These are phyloP conservation scores for Drosophila tripunctata DNA, from an alignment of 2,888 invertebrate genomes.

Conservation along the genomic window DNA sequence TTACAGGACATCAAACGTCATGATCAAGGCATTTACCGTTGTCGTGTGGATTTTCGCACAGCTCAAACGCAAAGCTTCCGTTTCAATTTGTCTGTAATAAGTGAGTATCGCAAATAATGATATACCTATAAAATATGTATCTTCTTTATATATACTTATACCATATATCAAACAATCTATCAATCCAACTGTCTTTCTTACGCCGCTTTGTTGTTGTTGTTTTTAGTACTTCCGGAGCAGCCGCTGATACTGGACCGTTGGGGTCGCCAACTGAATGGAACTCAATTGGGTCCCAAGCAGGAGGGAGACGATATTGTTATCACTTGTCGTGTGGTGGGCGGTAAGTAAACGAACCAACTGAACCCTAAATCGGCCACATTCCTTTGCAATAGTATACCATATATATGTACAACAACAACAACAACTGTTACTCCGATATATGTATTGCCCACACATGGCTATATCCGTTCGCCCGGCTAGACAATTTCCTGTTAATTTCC, in stretches of 20 bases:
- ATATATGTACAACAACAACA: not conserved
- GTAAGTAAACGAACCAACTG: slow-evolving; percentile 85
- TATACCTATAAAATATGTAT: slow-evolving; percentile 5
- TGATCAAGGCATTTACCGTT: slow-evolving; percentile 95
- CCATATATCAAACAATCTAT: slow-evolving; percentile 1
- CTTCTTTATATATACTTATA: not conserved
- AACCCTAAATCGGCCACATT: slow-evolving; percentile 44
- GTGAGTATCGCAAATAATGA: slow-evolving; percentile 86
- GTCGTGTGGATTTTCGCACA: slow-evolving; percentile 95
- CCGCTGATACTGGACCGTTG: slow-evolving; percentile 93
- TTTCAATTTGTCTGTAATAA: slow-evolving; percentile 95
- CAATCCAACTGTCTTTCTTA: slow-evolving; percentile 9
- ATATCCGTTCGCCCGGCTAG: slow-evolving; percentile 73
- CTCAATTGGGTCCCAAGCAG: slow-evolving; percentile 92
- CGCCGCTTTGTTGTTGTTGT: slow-evolving; percentile 23
- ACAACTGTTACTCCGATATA: not conserved
- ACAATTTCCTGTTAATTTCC: slow-evolving; percentile 82
- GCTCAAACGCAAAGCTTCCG: slow-evolving; percentile 95
- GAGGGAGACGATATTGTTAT: slow-evolving; percentile 94
- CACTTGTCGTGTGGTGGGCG: slow-evolving; percentile 94
- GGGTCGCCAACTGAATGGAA: slow-evolving; percentile 92
- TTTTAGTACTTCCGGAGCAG: slow-evolving; percentile 93
- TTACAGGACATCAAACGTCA: slow-evolving; percentile 90
- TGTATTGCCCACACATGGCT: slow-evolving; percentile 45
- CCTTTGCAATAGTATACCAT: not conserved